A percentile compares a stretch with the other conserved stretches of the same genome.
phyloP scores from a whole-genome alignment of 2,113 vertebrate genomes.

The Sinocyclocheilus grahami region DNA sequence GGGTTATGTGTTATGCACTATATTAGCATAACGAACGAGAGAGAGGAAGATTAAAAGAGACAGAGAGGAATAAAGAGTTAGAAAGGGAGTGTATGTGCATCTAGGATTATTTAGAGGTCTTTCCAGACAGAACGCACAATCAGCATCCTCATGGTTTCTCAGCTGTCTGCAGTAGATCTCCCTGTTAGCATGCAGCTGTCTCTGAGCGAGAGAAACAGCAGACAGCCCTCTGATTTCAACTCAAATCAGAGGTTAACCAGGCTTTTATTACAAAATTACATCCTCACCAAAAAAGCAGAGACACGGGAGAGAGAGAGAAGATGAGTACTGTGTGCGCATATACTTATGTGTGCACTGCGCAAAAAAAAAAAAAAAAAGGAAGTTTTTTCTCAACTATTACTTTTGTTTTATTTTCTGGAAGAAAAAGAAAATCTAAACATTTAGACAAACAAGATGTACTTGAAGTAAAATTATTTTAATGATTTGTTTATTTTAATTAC shows the following conservation, averaged over 20 bases:
- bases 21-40: conserved; percentile 15
- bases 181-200: conserved; percentile 8
- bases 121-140: conserved; percentile 23
- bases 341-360: conserved; percentile 2
- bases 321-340: neutral
- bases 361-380: neutral
- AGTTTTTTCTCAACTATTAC: neutral
- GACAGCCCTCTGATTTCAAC: conserved; percentile 13
- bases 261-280: conserved; percentile 18
- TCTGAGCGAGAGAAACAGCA: neutral
- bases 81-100: conserved; percentile 35
- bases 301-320: neutral
- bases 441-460: neutral
- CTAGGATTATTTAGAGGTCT: conserved; percentile 8
- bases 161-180: conserved; percentile 11
- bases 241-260: conserved; percentile 41
- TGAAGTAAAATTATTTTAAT: neutral
- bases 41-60: conserved; percentile 36
- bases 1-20: conserved; percentile 11
- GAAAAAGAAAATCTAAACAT: neutral
- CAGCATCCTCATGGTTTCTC: conserved; percentile 13
- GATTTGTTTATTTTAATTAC: neutral
- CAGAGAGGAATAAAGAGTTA: conserved; percentile 20
- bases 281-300: conserved; percentile 1
- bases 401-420: neutral